A percentile compares a stretch with the other conserved stretches of the same genome.
Evolutionary conservation across 2,113 vertebrate genomes (phyloP).

Genomic region (Abramis brama): DNA sequence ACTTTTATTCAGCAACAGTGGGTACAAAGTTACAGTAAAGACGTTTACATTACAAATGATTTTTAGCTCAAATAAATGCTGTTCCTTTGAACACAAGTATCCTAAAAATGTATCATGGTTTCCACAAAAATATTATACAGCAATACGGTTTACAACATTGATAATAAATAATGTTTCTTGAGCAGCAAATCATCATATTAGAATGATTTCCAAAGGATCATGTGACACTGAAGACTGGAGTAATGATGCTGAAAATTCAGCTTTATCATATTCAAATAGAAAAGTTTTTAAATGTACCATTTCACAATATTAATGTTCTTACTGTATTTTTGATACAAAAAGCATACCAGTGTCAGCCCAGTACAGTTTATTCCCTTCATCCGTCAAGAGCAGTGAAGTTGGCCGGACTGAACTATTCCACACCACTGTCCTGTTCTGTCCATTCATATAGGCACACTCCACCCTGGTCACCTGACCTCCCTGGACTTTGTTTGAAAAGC

Average conservation of each 20-base stretch:
- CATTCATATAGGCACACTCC: constrained; percentile 86
- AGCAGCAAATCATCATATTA: neutral
- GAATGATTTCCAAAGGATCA: neutral
- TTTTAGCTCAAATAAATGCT: too few relatives aligned
- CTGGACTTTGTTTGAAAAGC: constrained; percentile 76
- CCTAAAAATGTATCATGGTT: neutral
- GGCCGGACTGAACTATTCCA: constrained; percentile 79
- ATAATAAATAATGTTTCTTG: neutral
- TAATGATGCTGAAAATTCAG: neutral
- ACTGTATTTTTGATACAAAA: neutral
- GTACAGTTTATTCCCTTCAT: constrained; percentile 77
- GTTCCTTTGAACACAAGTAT: too few relatives aligned
- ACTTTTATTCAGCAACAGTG: too few relatives aligned
- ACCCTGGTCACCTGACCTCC: constrained; percentile 52
- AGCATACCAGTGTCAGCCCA: constrained; percentile 85
- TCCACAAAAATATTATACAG: neutral
- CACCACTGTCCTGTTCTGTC: constrained; percentile 68
- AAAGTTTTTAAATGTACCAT: neutral
- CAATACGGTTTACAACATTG: neutral
- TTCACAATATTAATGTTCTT: neutral
- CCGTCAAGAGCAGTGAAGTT: constrained; percentile 76
- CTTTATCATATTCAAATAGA: neutral
- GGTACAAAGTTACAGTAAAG: too few relatives aligned
- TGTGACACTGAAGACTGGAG: neutral
- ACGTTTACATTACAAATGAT: too few relatives aligned